Percentiles rank a stretch among this genome's conserved stretches.
Conservation (phyloP, 2,797 vertebrate species). For the Sebastes itinus region DNA sequence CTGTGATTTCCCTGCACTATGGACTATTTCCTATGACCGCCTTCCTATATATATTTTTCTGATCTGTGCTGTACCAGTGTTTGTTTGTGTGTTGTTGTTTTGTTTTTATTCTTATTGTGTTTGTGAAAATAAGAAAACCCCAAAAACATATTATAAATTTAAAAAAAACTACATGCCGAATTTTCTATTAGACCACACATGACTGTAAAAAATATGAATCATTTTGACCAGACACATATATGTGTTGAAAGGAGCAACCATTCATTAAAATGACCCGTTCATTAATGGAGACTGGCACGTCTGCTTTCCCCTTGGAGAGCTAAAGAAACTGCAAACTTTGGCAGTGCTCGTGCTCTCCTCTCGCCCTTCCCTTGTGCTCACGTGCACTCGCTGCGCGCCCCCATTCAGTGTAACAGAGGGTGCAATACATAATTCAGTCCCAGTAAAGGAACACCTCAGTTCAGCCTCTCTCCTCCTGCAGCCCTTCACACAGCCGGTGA, state of each 20-base stretch:
- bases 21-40: no score
- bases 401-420: slow-evolving; percentile 28
- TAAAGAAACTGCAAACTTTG: slow-evolving; percentile 24
- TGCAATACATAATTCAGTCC: slow-evolving; percentile 54
- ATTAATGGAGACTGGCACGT: neutral
- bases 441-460: slow-evolving; percentile 30
- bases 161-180: neutral
- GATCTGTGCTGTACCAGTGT: no score
- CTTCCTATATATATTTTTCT: no score
- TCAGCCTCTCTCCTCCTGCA: neutral
- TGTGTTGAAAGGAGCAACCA: neutral
- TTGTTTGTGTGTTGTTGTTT: no score
- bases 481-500: neutral
- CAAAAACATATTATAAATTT: no score
- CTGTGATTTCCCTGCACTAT: no score
- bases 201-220: neutral
- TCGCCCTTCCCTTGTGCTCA: neutral
- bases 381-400: slow-evolving; percentile 52
- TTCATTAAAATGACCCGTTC: neutral
- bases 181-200: neutral
- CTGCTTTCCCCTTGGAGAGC: neutral
- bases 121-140: no score
- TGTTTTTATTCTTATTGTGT: no score
- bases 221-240: neutral
- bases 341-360: neutral